Percentiles rank a stretch among this genome's conserved stretches.
These are phyloP conservation scores for Sphaeramia orbicularis DNA, from an alignment of 2,797 vertebrate genomes.

Conservation along the genomic window DNA sequence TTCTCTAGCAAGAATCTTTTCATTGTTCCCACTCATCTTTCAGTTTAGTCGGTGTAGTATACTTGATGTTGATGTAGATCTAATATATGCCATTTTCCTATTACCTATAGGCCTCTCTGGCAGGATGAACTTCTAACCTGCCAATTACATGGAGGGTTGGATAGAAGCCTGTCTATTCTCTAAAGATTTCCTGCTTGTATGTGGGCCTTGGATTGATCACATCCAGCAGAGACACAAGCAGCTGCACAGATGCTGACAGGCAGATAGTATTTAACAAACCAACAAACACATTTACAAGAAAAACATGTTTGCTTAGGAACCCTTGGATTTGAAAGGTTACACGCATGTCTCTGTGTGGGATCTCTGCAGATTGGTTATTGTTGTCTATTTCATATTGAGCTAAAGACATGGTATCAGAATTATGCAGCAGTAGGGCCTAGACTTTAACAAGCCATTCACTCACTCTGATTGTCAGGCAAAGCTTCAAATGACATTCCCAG, in stretches of 20 bases:
- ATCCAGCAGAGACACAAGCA: conserved; percentile 51
- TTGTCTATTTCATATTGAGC: conserved; percentile 11
- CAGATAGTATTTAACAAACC: conserved; percentile 55
- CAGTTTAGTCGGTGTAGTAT: not conserved
- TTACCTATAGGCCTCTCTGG: conserved; percentile 41
- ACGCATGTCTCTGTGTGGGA: conserved; percentile 14
- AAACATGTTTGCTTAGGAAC: not conserved
- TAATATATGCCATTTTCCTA: conserved; percentile 26
- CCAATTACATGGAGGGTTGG: conserved; percentile 61
- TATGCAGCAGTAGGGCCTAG: conserved; percentile 10
- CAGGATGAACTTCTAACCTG: conserved; percentile 67
- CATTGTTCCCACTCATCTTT: conserved; percentile 14
- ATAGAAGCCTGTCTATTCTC: conserved; percentile 58
- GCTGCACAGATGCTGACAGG: conserved; percentile 50
- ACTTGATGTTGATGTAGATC: conserved; percentile 24
- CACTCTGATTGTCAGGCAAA: conserved; percentile 14
- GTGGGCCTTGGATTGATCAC: conserved; percentile 65
- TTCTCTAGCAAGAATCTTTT: conserved; percentile 1
- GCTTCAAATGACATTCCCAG: conserved; percentile 24
- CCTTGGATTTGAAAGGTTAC: conserved; percentile 35
- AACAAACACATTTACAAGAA: conserved; percentile 12
- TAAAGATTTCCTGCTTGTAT: conserved; percentile 73
- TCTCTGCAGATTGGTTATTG: conserved; percentile 12
- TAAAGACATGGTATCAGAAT: conserved; percentile 45
- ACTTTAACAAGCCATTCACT: conserved; percentile 40